Base-by-base conservation (phyloP, 2,113 vertebrate species). In the Anguilla rostrata region DNA sequence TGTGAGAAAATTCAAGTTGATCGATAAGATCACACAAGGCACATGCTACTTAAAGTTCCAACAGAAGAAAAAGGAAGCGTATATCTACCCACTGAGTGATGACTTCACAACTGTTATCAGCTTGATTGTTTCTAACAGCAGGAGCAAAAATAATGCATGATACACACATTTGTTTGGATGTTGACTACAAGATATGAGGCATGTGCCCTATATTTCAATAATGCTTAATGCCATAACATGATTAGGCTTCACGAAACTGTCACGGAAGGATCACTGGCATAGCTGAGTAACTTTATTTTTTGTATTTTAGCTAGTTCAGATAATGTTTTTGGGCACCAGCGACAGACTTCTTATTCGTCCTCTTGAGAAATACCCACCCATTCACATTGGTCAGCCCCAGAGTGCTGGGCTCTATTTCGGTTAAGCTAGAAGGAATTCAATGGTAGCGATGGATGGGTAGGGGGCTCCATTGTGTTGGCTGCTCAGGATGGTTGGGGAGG, bases 131-230 rank as follows among this genome's bases (percentile, higher is more conserved):
- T 6, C 6, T 18, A 53, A 57, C 80, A 85, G 80, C 57, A 63
- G 79, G 60, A 86, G 39, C 56, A 40, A 78, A 34, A 79, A 60
- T 16, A 80, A n/a, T 20, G 26, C 4, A 22, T 40, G 75, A 85
- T 85, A 66, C 53, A 34, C 49, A 20, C 79, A 80, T 80, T 85
- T 43, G 78, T 80, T 85, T 43, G 78, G 18, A 39, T 60, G 56
- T 81, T 57, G 85, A 86, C 75, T 12, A 39, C 79, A 49, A 22
- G 34, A 81, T 49, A 6, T 40, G 22, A 75, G 84, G 78, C 18
- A 39, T 26, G 12, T 81, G 22, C 49, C 34, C 34, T 41, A 78
- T 20, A 80, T 81, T 60, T 81, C 60, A 63, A 22, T 63, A 63
- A 22, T 26, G 22, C 20, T 3, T 63, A 26, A 26, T 22, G 60